Evolutionary conservation across 37 sponge, comb jelly and placozoan species (phyloP).

Genomic region (Beroe forskalii): DNA sequence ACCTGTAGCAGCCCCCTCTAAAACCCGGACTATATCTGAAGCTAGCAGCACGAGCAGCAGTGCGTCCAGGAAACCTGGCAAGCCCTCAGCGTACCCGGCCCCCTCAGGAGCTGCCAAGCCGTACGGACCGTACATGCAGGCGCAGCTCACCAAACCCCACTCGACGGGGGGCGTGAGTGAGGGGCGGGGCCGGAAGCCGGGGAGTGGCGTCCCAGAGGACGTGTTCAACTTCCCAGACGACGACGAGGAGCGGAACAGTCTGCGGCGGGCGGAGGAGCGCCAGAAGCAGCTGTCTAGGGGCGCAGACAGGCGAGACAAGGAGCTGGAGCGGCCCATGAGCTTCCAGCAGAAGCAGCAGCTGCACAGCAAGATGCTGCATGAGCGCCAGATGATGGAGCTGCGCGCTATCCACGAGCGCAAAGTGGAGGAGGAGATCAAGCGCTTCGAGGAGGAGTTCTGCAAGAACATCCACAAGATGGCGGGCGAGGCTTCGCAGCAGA

Average conservation of each 20-base stretch:
- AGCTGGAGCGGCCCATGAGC: conserved; percentile 3
- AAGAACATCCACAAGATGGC: conserved; percentile 45
- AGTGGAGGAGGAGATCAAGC: conserved; percentile 61
- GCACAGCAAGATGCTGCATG: conserved; percentile 53
- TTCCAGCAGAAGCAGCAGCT: conserved; percentile 63
- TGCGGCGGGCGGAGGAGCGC: conserved; percentile 8
- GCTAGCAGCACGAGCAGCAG: neutral
- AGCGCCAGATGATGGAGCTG: conserved; percentile 55
- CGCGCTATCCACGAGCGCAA: neutral
- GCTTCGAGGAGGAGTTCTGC: conserved; percentile 59
- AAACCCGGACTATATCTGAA: neutral
- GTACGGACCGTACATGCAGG: conserved; percentile 34
- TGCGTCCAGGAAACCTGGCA: neutral
- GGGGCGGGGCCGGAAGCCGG: neutral
- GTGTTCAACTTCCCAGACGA: conserved; percentile 62
- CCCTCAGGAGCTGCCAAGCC: neutral
- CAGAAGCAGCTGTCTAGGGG: conserved; percentile 32
- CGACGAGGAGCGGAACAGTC: conserved; percentile 57
- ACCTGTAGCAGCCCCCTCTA: neutral
- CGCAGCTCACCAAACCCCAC: conserved; percentile 50
- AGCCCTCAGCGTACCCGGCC: neutral
- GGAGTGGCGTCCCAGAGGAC: conserved; percentile 45
- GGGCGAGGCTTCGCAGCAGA: neutral
- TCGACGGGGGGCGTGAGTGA: neutral
- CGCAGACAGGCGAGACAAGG: conserved; percentile 11